phyloP scores from a whole-genome alignment of 2,888 invertebrate genomes.

The Mechanitis mazaeus region DNA sequence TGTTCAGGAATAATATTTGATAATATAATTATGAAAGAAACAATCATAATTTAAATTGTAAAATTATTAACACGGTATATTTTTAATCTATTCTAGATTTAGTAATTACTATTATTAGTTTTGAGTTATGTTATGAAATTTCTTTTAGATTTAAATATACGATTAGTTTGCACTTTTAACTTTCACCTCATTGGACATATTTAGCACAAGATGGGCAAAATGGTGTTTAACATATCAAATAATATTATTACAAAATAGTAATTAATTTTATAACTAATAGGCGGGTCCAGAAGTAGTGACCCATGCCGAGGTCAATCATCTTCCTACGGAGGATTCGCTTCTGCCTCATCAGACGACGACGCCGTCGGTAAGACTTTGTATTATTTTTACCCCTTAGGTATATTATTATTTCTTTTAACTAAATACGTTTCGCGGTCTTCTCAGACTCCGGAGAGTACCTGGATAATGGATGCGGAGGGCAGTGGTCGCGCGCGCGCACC shows the following conservation, averaged over 20 bases:
- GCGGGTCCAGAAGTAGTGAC: conserved; percentile 70
- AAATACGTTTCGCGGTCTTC: neutral
- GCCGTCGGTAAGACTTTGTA: conserved; percentile 59
- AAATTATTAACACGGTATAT: no score
- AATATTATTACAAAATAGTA: neutral
- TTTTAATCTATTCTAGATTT: no score
- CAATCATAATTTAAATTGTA: no score
- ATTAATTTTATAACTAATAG: conserved; percentile 32
- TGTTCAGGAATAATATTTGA: neutral
- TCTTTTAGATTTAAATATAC: no score
- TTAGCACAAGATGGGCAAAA: no score
- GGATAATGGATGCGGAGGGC: conserved; percentile 65
- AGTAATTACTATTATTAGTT: no score
- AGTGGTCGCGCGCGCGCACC: conserved; percentile 68
- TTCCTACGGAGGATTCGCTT: conserved; percentile 76
- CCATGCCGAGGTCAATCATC: conserved; percentile 77
- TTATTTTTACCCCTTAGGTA: no score
- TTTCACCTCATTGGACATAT: no score
- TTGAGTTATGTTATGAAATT: no score
- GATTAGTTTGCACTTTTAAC: no score
- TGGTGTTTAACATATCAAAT: neutral
- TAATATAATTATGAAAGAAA: no score
- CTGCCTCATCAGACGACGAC: conserved; percentile 78
- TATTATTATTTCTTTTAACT: no score
- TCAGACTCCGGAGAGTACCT: conserved; percentile 73